These are phyloP conservation scores for Mus musculus DNA, from an alignment of 2,113 vertebrate species.

Conservation along the genomic window DNA sequence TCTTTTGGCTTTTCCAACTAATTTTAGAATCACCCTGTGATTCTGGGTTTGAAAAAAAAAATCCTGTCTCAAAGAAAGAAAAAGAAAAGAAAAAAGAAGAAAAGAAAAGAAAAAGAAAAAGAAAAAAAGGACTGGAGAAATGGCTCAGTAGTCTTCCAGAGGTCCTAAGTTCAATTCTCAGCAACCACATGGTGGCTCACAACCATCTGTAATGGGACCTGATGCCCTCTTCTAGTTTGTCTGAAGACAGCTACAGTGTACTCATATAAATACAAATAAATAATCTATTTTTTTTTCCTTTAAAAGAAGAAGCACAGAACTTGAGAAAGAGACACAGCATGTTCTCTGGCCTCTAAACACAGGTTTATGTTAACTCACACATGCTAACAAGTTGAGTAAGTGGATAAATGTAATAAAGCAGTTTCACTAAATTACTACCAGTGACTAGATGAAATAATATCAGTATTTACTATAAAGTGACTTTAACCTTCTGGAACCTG, in stretches of 20 bases:
- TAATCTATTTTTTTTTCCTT: neutral
- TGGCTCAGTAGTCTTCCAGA: too few relatives aligned
- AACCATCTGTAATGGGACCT: too few relatives aligned
- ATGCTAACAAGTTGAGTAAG: neutral
- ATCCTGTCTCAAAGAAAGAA: too few relatives aligned
- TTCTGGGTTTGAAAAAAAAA: constrained; percentile 23
- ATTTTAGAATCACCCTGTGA: constrained; percentile 40
- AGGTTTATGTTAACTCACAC: neutral
- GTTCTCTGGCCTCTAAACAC: neutral
- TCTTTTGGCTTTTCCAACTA: constrained; percentile 11
- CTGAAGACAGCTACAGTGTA: too few relatives aligned
- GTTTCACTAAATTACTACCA: neutral
- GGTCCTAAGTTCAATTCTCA: too few relatives aligned
- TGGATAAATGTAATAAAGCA: neutral
- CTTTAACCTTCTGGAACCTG: constrained; percentile 22
- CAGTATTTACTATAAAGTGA: neutral
- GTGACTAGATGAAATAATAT: neutral
- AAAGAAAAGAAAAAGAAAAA: neutral
- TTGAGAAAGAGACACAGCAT: neutral
- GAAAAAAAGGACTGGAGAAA: too few relatives aligned
- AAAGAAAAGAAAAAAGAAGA: too few relatives aligned
- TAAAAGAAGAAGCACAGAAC: too few relatives aligned
- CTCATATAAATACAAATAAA: too few relatives aligned
- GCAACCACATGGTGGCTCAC: too few relatives aligned
- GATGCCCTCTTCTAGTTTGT: too few relatives aligned